Base-by-base conservation (phyloP, 2,888 invertebrate genomes). In the Drosophila mulleri region DNA sequence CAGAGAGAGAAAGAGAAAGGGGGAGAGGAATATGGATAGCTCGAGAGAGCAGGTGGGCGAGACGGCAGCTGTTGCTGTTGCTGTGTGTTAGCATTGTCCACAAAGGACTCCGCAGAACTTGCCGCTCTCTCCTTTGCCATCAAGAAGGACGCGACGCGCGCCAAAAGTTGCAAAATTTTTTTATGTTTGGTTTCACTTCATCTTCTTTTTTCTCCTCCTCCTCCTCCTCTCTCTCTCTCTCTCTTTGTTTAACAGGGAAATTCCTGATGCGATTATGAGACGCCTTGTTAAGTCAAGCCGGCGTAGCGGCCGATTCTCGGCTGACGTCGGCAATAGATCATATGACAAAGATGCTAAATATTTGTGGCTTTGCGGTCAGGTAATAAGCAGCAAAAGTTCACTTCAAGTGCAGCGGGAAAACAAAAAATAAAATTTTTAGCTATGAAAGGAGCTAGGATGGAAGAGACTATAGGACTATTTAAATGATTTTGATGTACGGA, bases 221-320 rank as follows among this genome's bases (percentile, higher is more conserved):
- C 18, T 57, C 61, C 12, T 57, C 20, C 20, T 23, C 20, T 23
- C 20, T 54, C 58, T 1, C 26, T 26, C 23, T 2, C 20, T 16
- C 32, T 3, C 57, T 58, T 62, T 63, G 35, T 58, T 67, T 84
- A 88, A 88, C 85, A 77, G 81, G 67, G 54, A 83, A 87, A 84
- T 84, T 84, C 81, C 83, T 85, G 84, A 88, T 85, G 88, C 83
- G 88, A 85, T 88, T 85, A 88, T 85, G 84, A 87, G 73, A 68
- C 80, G 73, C 79, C 88, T 85, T 81, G 83, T 85, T 85, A 84
- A 79, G 79, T 78, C 77, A 74, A 82, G 69, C 42, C 50, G 56
- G 16, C 23, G 23, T 20, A 37, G 23, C 5, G 16, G 8, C 20
- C 42, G 45, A n/a, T 11, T 2, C 23, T 3, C 23, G 11, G 16